These are phyloP conservation scores for Kryptolebias ocellatus DNA, from an alignment of 2,797 vertebrate species.

Conservation along the genomic window DNA sequence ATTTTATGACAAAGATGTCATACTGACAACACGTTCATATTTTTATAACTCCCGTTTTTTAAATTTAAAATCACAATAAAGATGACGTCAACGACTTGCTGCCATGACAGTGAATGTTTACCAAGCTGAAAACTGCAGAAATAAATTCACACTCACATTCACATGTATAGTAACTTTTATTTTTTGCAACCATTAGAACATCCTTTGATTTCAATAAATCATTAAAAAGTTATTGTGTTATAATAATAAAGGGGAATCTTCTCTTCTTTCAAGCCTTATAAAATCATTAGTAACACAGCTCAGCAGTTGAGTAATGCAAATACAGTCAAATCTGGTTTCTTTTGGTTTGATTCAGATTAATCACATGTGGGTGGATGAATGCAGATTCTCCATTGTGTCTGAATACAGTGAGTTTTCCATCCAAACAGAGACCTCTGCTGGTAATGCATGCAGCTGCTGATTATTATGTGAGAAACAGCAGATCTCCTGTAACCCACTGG, in stretches of 20 bases:
- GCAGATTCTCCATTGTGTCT: neutral
- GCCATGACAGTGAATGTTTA: neutral
- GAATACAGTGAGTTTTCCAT: neutral
- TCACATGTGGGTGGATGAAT: constrained; percentile 30
- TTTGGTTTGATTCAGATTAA: constrained; percentile 31
- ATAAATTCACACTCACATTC: neutral
- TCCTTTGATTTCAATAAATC: no score
- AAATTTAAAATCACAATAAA: neutral
- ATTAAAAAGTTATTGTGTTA: no score
- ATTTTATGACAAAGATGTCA: neutral
- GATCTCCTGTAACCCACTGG: neutral
- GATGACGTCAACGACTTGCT: neutral
- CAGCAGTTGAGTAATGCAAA: neutral
- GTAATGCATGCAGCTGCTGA: constrained; percentile 10
- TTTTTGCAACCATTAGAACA: no score
- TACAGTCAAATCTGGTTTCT: constrained; percentile 15
- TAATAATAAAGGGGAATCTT: no score
- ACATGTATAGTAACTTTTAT: no score
- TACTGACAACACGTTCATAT: neutral
- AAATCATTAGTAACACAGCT: neutral
- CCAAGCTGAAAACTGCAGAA: neutral
- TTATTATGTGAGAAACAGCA: neutral
- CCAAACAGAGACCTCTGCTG: constrained; percentile 62
- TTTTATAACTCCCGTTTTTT: neutral
- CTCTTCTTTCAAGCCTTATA: neutral